Conservation (phyloP, 1,140 invertebrate genomes). For the Trigoniulus corallinus region DNA sequence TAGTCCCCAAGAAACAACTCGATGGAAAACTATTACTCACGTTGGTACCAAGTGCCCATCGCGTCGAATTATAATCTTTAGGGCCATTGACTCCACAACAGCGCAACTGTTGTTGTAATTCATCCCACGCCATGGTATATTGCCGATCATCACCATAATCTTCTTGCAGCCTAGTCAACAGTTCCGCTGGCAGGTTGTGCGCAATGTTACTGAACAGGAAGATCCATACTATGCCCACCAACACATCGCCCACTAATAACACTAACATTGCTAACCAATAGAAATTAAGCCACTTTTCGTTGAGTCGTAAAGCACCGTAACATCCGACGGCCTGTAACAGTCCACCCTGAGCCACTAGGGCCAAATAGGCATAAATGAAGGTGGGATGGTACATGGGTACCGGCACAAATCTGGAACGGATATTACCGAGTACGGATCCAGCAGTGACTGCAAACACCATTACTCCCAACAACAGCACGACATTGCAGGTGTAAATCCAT, state of each 20-base stretch:
- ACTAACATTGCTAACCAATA: slow-evolving; percentile 68
- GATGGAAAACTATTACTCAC: slow-evolving; percentile 14
- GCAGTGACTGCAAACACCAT: slow-evolving; percentile 61
- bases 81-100: slow-evolving; percentile 63
- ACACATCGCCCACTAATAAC: slow-evolving; percentile 60
- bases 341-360: slow-evolving; percentile 46
- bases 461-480: slow-evolving; percentile 60
- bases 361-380: slow-evolving; percentile 66
- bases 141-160: slow-evolving; percentile 52
- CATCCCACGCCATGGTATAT: slow-evolving; percentile 62
- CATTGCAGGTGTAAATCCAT: slow-evolving; percentile 84
- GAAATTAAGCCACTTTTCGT: slow-evolving; percentile 57
- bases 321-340: slow-evolving; percentile 49
- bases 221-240: slow-evolving; percentile 72
- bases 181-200: slow-evolving; percentile 45
- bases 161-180: slow-evolving; percentile 35
- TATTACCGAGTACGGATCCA: slow-evolving; percentile 42
- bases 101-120: slow-evolving; percentile 49
- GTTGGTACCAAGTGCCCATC: slow-evolving; percentile 5
- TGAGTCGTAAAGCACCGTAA: slow-evolving; percentile 56
- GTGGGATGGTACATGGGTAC: slow-evolving; percentile 50
- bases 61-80: slow-evolving; percentile 35
- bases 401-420: slow-evolving; percentile 17
- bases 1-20: slow-evolving; percentile 11
- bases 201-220: slow-evolving; percentile 59